Conservation (phyloP, 2,113 vertebrate genomes). For the Ctenomys sociabilis region DNA sequence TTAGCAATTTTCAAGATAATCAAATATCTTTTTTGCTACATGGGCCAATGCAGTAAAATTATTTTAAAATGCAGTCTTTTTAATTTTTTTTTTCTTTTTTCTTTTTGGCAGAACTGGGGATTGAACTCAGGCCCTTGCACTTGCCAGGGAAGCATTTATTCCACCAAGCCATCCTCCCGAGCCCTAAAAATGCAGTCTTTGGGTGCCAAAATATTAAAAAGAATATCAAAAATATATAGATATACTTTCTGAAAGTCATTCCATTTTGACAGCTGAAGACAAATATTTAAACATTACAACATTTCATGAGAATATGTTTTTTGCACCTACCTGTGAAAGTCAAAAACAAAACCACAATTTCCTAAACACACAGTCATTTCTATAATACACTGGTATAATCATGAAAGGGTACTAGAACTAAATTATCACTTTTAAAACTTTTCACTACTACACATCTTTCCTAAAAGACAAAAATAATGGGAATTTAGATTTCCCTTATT, state of each 20-base stretch:
- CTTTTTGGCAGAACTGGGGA: too few species aligned
- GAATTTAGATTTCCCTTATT: conserved; percentile 42
- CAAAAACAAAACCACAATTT: conserved; percentile 35
- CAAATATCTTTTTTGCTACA: conserved; percentile 63
- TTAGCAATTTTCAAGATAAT: conserved; percentile 47
- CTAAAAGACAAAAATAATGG: conserved; percentile 52
- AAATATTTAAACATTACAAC: not conserved
- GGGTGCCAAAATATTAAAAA: conserved; percentile 64
- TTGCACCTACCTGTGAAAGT: conserved; percentile 52
- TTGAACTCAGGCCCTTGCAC: too few species aligned
- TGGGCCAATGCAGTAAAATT: conserved; percentile 47
- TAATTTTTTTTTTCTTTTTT: too few species aligned
- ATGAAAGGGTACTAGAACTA: conserved; percentile 60
- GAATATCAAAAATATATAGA: conserved; percentile 35
- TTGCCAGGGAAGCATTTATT: too few species aligned
- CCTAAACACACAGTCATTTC: conserved; percentile 68
- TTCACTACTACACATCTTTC: conserved; percentile 63
- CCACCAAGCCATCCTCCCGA: too few species aligned
- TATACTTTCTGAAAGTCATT: conserved; percentile 36
- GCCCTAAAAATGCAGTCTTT: conserved; percentile 68
- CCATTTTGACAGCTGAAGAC: conserved; percentile 38
- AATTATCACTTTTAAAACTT: conserved; percentile 68
- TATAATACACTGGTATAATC: conserved; percentile 58
- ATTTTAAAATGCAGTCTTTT: not conserved
- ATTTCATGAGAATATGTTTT: conserved; percentile 25